A percentile compares a stretch with the other conserved stretches of the same genome.
Conservation (phyloP, 2,113 vertebrate species). For the Ifrita kowaldi region DNA sequence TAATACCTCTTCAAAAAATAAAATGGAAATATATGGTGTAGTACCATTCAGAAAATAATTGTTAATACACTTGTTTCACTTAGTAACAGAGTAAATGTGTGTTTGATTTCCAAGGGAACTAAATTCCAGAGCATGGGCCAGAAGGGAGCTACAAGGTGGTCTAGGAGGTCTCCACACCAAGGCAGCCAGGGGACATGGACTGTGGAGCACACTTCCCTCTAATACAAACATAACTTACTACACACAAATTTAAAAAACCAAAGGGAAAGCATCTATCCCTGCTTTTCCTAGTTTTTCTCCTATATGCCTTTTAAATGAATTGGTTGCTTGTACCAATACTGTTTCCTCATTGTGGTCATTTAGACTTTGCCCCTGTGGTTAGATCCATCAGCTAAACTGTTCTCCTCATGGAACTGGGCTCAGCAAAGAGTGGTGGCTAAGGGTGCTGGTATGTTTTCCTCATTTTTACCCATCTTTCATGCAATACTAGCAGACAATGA, state of each 20-base stretch:
- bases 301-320: neutral
- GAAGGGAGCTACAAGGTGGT: neutral
- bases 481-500: neutral
- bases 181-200: neutral
- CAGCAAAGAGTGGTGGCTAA: neutral
- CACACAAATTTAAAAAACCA: neutral
- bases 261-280: neutral
- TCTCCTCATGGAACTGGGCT: neutral
- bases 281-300: neutral
- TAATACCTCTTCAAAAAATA: neutral
- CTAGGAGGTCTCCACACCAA: fast-evolving
- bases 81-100: neutral
- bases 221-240: neutral
- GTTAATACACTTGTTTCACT: neutral
- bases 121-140: neutral
- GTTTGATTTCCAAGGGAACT: neutral
- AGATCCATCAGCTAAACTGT: neutral
- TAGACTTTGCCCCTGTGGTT: neutral
- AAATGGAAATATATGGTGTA: neutral
- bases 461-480: neutral
- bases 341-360: neutral
- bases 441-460: neutral
- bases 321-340: neutral
- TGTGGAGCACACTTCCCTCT: neutral
- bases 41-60: neutral